Conservation (phyloP, 2,888 invertebrate species). For the Melieria crassipennis region DNA sequence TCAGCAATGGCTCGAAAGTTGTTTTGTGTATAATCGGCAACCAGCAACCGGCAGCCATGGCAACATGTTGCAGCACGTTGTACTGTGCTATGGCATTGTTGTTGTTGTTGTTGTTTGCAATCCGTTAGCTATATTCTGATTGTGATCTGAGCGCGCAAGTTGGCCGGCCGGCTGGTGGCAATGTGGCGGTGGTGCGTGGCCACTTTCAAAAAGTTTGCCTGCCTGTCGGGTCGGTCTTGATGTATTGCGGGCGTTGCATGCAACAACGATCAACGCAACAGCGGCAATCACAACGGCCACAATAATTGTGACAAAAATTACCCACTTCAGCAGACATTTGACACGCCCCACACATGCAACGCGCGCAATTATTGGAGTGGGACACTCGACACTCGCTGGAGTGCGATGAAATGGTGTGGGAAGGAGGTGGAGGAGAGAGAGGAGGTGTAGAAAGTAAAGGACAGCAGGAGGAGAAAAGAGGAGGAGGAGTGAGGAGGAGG, state of each 20-base stretch:
- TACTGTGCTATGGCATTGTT: no score
- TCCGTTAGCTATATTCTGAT: slow-evolving; percentile 6
- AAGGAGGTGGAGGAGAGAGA: not conserved
- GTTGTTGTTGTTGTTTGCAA: no score
- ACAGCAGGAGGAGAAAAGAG: not conserved
- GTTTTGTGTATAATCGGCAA: slow-evolving; percentile 14
- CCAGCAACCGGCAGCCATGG: not conserved
- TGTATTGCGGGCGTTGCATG: slow-evolving; percentile 4
- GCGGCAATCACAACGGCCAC: not conserved
- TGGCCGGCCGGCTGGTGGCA: slow-evolving; percentile 8
- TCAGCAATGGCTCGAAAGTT: slow-evolving; percentile 25
- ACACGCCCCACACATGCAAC: no score
- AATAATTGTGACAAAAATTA: no score
- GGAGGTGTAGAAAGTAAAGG: not conserved
- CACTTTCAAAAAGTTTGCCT: slow-evolving; percentile 12
- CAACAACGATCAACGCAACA: slow-evolving; percentile 1
- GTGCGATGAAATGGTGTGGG: not conserved
- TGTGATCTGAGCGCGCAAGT: slow-evolving; percentile 17
- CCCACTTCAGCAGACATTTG: no score
- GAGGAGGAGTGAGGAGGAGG: no score
- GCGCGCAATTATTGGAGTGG: no score
- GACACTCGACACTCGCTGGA: no score
- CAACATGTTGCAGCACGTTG: slow-evolving; percentile 6
- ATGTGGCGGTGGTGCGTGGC: slow-evolving; percentile 20
- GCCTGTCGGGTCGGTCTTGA: slow-evolving; percentile 6